Evolutionary conservation across 2,113 vertebrate genomes (phyloP).

Genomic region (Diglossa brunneiventris): DNA sequence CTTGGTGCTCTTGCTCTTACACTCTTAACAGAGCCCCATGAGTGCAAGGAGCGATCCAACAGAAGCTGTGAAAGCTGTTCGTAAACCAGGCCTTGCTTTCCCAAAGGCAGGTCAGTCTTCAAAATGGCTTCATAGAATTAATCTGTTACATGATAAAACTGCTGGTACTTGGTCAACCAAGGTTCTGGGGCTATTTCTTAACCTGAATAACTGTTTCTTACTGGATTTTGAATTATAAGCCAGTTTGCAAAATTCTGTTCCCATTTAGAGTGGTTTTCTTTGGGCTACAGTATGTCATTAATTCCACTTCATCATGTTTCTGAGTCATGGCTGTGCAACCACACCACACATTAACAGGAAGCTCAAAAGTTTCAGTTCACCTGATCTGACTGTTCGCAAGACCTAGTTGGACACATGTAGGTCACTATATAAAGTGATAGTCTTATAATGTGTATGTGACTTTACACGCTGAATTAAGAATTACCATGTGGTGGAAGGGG

Average conservation of each 20-base stretch:
- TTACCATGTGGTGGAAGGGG: neutral
- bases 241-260: neutral
- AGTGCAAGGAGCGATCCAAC: neutral
- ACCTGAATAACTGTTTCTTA: neutral
- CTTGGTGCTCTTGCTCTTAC: neutral
- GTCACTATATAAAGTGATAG: constrained; percentile 13
- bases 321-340: constrained; percentile 18
- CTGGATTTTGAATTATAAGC: neutral
- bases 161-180: neutral
- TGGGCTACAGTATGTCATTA: neutral
- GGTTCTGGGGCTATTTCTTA: neutral
- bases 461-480: neutral
- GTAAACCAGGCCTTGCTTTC: neutral
- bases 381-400: neutral
- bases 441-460: neutral
- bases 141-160: neutral
- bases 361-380: constrained; percentile 35
- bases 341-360: constrained; percentile 40
- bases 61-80: neutral
- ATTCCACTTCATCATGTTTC: constrained; percentile 39
- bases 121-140: neutral
- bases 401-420: constrained; percentile 39
- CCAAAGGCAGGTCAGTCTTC: neutral
- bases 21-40: neutral
- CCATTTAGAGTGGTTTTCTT: neutral